Percentiles rank a stretch among this genome's conserved stretches.
Evolutionary conservation across 2,113 vertebrate genomes (phyloP).

Genomic region (Clarias macrocephalus): DNA sequence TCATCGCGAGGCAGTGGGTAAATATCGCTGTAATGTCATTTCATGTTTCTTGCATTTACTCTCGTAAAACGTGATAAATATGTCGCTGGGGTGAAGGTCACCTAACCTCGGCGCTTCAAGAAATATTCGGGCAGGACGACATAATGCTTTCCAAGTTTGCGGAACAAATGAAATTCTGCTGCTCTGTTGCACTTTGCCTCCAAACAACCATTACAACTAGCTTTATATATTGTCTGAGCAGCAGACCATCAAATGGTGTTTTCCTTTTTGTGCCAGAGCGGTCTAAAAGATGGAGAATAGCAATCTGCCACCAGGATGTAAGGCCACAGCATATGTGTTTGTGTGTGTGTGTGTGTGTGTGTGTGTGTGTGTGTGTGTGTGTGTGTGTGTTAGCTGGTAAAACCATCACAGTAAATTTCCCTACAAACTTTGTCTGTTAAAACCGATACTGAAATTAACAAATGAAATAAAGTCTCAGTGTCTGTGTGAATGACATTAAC

Average conservation of each 20-base stretch:
- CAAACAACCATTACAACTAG: constrained; percentile 87
- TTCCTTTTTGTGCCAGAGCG: constrained; percentile 78
- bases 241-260: constrained; percentile 85
- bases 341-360: constrained; percentile 59
- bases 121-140: constrained; percentile 82
- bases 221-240: constrained; percentile 89
- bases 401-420: constrained; percentile 84
- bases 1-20: constrained; percentile 23
- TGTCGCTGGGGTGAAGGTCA: constrained; percentile 90
- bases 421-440: constrained; percentile 68
- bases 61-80: constrained; percentile 86
- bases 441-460: constrained; percentile 77
- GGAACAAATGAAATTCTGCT: constrained; percentile 91
- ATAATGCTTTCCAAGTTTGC: constrained; percentile 89
- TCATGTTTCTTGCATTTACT: constrained; percentile 76
- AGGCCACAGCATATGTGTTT: constrained; percentile 78
- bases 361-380: constrained; percentile 61
- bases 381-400: constrained; percentile 83
- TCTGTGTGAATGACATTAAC: constrained; percentile 79
- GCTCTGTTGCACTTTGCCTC: constrained; percentile 85
- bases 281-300: constrained; percentile 81
- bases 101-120: constrained; percentile 83
- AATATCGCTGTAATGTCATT: constrained; percentile 62
- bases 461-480: constrained; percentile 77
- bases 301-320: constrained; percentile 84